These are phyloP conservation scores for Cotesia glomerata DNA, from an alignment of 1,140 invertebrate genomes.

Conservation along the genomic window DNA sequence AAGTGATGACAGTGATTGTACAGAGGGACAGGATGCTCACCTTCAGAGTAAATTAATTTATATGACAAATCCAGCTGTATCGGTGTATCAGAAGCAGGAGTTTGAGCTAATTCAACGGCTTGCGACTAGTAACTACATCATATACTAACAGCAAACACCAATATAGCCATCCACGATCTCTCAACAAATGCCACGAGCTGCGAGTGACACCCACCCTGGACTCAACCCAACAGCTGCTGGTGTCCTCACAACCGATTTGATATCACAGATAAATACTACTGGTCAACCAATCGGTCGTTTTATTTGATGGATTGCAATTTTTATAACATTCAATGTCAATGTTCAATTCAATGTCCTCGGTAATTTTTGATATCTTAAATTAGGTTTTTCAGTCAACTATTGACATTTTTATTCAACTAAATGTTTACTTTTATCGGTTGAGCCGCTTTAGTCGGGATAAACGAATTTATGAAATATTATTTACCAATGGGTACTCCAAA, in stretches of 20 bases:
- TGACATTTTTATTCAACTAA: too few species aligned
- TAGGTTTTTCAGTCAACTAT: too few species aligned
- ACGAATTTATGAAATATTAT: too few species aligned
- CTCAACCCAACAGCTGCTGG: conserved; percentile 8
- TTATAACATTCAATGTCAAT: too few species aligned
- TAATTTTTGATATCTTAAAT: too few species aligned
- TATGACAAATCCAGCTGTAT: conserved; percentile 51
- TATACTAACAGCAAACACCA: conserved; percentile 17
- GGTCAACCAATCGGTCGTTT: not conserved
- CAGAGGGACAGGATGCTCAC: not conserved
- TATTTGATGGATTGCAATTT: conserved; percentile 8
- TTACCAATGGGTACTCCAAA: conserved; percentile 7
- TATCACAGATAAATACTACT: not conserved
- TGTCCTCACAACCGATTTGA: conserved; percentile 17
- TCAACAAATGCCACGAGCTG: conserved; percentile 23
- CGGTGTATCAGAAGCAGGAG: conserved; percentile 52
- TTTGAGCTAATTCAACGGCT: conserved; percentile 36
- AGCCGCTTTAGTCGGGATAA: too few species aligned
- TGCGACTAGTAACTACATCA: conserved; percentile 14
- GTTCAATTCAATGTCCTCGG: too few species aligned
- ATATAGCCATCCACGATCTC: conserved; percentile 13
- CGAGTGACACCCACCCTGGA: conserved; percentile 13
- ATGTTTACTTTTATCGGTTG: not conserved
- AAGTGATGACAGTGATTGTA: not conserved
- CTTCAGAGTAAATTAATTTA: conserved; percentile 49